Conservation (phyloP, 2,888 invertebrate species). For the Xestoiulus laeticollis region DNA sequence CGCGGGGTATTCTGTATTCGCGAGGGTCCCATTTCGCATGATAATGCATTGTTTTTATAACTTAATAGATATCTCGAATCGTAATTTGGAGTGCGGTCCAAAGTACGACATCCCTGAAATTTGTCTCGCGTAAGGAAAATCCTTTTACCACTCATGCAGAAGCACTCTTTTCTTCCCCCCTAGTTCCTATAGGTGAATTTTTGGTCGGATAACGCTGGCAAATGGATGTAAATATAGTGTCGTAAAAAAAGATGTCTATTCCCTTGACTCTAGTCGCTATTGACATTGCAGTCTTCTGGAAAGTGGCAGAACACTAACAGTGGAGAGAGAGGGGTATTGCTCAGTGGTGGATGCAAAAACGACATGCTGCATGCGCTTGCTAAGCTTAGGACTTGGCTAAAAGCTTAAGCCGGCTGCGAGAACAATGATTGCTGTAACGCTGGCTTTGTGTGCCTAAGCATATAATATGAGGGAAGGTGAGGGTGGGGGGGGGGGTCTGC, state of each 20-base stretch:
- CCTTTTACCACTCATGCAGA: background rate
- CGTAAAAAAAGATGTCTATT: conserved; percentile 36
- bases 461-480: background rate
- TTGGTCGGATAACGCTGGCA: conserved; percentile 4
- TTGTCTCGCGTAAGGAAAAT: background rate
- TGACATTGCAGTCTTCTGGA: conserved; percentile 41
- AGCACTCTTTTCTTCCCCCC: background rate
- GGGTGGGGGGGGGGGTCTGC: background rate
- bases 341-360: conserved; percentile 27
- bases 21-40: background rate
- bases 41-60: conserved; percentile 32
- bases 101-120: background rate
- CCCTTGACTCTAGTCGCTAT: background rate
- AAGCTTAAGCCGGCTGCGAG: background rate
- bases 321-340: background rate
- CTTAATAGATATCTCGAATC: background rate
- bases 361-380: background rate
- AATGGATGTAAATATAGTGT: conserved; percentile 31
- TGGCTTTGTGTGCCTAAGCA: conserved; percentile 2
- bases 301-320: conserved; percentile 31
- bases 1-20: background rate
- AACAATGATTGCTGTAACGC: background rate
- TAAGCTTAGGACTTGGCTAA: background rate
- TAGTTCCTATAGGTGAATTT: background rate
- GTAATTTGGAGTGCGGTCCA: background rate